Percentiles rank a stretch among this genome's conserved stretches.
phyloP scores from a whole-genome alignment of 2,113 vertebrate species.

The Barnardius zonarius region DNA sequence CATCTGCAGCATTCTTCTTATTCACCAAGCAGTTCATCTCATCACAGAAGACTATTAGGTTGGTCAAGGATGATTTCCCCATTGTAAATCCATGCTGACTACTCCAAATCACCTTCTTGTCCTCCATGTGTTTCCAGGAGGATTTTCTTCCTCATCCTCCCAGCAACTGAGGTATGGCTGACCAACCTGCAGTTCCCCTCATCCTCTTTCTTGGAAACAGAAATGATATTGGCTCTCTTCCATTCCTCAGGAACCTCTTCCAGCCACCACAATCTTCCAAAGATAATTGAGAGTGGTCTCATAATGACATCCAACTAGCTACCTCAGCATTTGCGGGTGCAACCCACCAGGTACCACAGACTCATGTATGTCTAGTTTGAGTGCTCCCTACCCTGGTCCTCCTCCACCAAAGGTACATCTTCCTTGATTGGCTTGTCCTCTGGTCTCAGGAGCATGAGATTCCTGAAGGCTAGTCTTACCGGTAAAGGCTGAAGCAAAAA shows the following conservation, averaged over 20 bases:
- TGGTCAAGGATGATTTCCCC: not conserved
- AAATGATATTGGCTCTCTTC: not conserved
- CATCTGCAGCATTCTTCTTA: not conserved
- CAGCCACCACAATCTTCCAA: not conserved
- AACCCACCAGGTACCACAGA: not conserved
- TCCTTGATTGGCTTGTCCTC: not conserved
- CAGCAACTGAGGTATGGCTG: not conserved
- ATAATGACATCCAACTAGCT: not conserved
- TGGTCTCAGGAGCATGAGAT: not conserved
- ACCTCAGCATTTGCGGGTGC: not conserved
- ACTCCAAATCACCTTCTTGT: not conserved
- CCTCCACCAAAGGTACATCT: not conserved
- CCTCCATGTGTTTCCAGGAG: not conserved
- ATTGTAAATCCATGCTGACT: not conserved
- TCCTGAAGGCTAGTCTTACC: not conserved
- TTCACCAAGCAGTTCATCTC: not conserved
- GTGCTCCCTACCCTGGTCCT: not conserved
- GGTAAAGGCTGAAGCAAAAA: not conserved
- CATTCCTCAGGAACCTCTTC: not conserved
- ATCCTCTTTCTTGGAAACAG: not conserved
- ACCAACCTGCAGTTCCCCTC: not conserved
- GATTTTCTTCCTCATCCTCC: not conserved
- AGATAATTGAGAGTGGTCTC: not conserved
- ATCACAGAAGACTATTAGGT: accelerated
- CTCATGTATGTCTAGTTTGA: not conserved